A percentile compares a stretch with the other conserved stretches of the same genome.
phyloP scores from a whole-genome alignment of 2,888 invertebrate species.

The Tanytarsus gracilentus region DNA sequence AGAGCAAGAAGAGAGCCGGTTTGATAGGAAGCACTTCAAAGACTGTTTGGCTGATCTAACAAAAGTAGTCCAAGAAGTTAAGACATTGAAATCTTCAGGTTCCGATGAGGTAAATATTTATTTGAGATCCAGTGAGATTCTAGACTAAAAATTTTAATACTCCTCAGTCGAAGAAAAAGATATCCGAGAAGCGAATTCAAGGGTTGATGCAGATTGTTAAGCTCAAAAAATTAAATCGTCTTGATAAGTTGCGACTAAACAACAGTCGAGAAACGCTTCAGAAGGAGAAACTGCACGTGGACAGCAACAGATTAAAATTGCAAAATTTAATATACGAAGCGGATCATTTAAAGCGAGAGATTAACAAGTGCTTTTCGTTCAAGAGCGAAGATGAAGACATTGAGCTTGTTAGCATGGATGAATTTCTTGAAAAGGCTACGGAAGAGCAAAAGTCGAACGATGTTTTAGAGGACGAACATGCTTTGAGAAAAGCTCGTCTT shows the following conservation, averaged over 20 bases:
- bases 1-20: slow-evolving; percentile 50
- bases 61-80: slow-evolving; percentile 58
- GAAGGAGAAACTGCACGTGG: slow-evolving; percentile 78
- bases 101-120: slow-evolving; percentile 46
- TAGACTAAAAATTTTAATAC: slow-evolving; percentile 14
- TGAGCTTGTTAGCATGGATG: slow-evolving; percentile 71
- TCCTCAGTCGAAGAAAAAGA: slow-evolving; percentile 51
- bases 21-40: slow-evolving; percentile 44
- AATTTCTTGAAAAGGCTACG: slow-evolving; percentile 76
- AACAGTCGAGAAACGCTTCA: slow-evolving; percentile 71
- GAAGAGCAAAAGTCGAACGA: slow-evolving; percentile 54
- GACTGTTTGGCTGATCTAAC: slow-evolving; percentile 62
- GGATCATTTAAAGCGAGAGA: slow-evolving; percentile 87
- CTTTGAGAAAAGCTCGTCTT: slow-evolving; percentile 70
- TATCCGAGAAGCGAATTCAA: slow-evolving; percentile 59
- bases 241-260: slow-evolving; percentile 81
- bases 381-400: slow-evolving; percentile 93
- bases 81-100: slow-evolving; percentile 53
- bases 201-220: slow-evolving; percentile 70
- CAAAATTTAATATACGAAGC: slow-evolving; percentile 93
- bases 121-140: neutral
- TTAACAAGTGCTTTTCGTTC: slow-evolving; percentile 88
- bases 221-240: slow-evolving; percentile 79
- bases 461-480: slow-evolving; percentile 64
- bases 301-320: slow-evolving; percentile 78